Evolutionary conservation across 2,113 vertebrate species (phyloP), one percentile per base, ranked within the genome.

Genomic region (Ceyx melanurus): DNA sequence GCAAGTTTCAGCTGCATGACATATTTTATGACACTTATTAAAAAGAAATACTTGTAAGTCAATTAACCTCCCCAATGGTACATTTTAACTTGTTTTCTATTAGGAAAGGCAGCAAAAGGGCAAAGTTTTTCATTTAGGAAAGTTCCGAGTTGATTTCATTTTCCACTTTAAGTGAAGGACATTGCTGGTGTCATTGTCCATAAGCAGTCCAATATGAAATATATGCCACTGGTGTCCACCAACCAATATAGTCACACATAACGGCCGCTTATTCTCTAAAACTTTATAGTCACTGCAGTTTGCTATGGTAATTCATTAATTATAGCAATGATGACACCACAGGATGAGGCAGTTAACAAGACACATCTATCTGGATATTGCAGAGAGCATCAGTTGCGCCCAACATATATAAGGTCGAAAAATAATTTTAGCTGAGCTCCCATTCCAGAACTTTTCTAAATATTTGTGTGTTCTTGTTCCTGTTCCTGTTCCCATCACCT

Each of bases 1-100:
- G 95, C 95, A 97, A 96, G 81, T 98, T 97, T 97, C 56, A 4
- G 61, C 90, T 88, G 89, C 71, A 76, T 97, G 96, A 97, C 96
- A 96, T 97, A 95, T 86, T 97, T 97, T 97, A 98, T 97, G 97
- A 96, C 96, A 90, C 96, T 98, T 97, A 97, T 97, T 97, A 97
- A 97, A 97, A 97, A 97, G 95, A 95, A 86, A 97, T 96, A 95
- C 96, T 97, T 97, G 95, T 97, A 97, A 97, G 97, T 97, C 97
- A 97, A 97, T 97, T 97, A 97, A 97, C 96, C 93, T 95, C 95
- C 94, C 94, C 94, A 92, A 73, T 94, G 87, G 90, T 96, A 96
- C 86, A 94, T 97, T 97, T 97, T 97, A 97, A 96, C 96, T 97
- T 97, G 96, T 97, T 98, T 98, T 97, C 96, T 95, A 97, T 95